phyloP scores from a whole-genome alignment of 1,140 invertebrate genomes.

The Aplysia californica region DNA sequence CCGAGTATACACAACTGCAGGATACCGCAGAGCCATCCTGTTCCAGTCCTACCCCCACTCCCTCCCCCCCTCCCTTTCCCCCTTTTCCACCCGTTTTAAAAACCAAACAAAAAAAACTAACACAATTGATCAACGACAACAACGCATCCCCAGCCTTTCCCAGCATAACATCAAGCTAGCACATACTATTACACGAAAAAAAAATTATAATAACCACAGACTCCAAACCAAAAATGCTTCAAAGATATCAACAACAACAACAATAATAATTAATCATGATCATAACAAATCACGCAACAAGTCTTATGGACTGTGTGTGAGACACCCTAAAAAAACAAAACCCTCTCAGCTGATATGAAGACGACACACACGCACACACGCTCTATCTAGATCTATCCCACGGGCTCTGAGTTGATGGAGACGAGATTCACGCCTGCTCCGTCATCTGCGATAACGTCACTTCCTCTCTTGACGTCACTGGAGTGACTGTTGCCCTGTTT shows the following conservation, averaged over 20 bases:
- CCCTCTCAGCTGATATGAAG: neutral
- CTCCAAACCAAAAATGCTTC: neutral
- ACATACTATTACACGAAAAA: no score
- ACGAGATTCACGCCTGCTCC: constrained; percentile 2
- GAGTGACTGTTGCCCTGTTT: no score
- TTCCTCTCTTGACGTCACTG: neutral
- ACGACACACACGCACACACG: neutral
- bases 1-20: no score
- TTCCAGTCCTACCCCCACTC: no score
- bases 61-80: no score
- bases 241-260: neutral
- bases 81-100: no score
- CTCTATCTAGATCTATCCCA: neutral
- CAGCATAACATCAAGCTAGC: no score
- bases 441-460: constrained; percentile 13
- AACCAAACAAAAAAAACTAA: no score
- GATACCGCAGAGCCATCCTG: no score
- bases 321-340: neutral
- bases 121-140: no score
- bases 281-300: neutral
- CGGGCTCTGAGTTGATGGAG: neutral
- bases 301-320: neutral
- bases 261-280: neutral
- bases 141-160: no score
- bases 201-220: no score